Percentiles rank a stretch among this genome's conserved stretches.
These are phyloP conservation scores for Homarus gammarus DNA, from an alignment of 2,888 invertebrate genomes.

Conservation along the genomic window DNA sequence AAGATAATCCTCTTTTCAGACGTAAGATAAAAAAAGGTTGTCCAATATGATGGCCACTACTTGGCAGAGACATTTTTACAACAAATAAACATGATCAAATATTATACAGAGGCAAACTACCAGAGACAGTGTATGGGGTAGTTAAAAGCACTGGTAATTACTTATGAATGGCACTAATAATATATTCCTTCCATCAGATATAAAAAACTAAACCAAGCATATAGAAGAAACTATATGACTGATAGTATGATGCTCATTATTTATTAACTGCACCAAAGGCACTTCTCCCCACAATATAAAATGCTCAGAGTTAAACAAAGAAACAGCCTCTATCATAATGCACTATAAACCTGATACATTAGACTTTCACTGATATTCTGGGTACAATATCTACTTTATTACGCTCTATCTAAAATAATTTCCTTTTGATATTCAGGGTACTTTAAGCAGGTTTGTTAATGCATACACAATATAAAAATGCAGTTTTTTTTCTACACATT, in stretches of 20 bases:
- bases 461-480: neutral
- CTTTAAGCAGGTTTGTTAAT: neutral
- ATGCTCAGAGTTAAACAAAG: neutral
- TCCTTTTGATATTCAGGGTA: neutral
- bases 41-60: neutral
- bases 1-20: neutral
- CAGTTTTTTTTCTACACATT: no score
- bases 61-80: neutral
- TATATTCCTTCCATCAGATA: neutral
- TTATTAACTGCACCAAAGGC: neutral
- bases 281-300: neutral
- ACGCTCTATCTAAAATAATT: neutral
- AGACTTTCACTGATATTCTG: neutral
- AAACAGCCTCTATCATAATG: no score
- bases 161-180: conserved; percentile 7
- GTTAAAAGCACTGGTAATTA: neutral
- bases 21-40: neutral
- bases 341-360: neutral
- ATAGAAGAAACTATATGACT: conserved; percentile 8
- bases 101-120: neutral
- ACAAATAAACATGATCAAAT: neutral
- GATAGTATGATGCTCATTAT: neutral
- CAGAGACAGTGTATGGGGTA: neutral
- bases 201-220: conserved; percentile 7
- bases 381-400: neutral